phyloP scores from a whole-genome alignment of 2,888 invertebrate genomes.

The Oxyteleia sp. region DNA sequence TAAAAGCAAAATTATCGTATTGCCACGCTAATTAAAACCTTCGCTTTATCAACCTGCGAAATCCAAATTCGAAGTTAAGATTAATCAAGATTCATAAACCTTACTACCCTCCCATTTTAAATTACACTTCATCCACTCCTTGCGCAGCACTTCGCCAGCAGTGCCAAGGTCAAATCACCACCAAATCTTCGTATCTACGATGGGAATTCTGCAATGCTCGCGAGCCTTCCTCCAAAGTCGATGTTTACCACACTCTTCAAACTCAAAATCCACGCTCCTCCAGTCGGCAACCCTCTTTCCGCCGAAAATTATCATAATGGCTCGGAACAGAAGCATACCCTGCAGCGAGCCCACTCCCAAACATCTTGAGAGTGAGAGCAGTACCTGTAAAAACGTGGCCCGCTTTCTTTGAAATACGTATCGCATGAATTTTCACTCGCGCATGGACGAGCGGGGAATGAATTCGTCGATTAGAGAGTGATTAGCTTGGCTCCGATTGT shows the following conservation, averaged over 20 bases:
- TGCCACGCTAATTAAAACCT: neutral
- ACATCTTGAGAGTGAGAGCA: slow-evolving; percentile 25
- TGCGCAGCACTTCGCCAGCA: neutral
- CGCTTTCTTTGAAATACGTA: slow-evolving; percentile 32
- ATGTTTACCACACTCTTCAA: slow-evolving; percentile 25
- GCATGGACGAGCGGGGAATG: slow-evolving; percentile 2
- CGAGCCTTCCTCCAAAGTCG: slow-evolving; percentile 11
- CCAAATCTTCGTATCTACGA: slow-evolving; percentile 12
- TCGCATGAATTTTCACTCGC: slow-evolving; percentile 41
- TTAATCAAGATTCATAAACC: neutral
- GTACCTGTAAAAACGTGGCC: slow-evolving; percentile 38
- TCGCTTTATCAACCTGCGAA: neutral
- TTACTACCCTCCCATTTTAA: neutral
- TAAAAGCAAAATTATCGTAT: neutral
- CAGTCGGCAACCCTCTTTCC: slow-evolving; percentile 85
- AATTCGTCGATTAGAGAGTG: slow-evolving; percentile 37
- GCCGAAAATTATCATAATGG: slow-evolving; percentile 86
- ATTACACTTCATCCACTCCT: neutral
- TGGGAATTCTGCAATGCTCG: slow-evolving; percentile 28
- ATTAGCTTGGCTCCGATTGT: slow-evolving; percentile 49
- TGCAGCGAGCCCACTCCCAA: slow-evolving; percentile 79
- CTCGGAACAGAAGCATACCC: slow-evolving; percentile 86
- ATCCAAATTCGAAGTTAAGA: neutral
- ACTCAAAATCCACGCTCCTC: slow-evolving; percentile 43
- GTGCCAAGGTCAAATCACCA: slow-evolving; percentile 42